Base-by-base conservation (phyloP, 1,140 invertebrate genomes). In the Lepidurus packardi region DNA sequence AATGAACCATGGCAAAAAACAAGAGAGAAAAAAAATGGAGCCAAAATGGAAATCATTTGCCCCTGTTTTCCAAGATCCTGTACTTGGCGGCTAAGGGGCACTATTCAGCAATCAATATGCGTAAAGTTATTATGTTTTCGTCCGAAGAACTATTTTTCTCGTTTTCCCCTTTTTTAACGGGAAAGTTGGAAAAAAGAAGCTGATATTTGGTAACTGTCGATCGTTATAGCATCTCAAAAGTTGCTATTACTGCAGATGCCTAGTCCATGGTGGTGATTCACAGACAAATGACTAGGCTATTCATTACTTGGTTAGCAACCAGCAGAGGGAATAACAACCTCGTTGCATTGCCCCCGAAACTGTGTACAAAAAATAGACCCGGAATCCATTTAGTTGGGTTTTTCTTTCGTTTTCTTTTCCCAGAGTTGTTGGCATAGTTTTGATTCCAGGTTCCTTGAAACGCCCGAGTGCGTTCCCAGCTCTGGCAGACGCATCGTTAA, bases 41-140 rank as follows among this genome's bases (percentile, higher is more conserved):
- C 53, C 16, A 65, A 65, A 65, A 65, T 65, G 53, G n/a, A n/a
- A 65, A 65, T 65, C 47, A 65, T 65, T 65, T 65, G 13, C 13
- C 47, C 47, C 21, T 65, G 6, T 65, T 65, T 65, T 65, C 53
- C 13, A 16, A 13, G 53, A n/a, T 21, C 16, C 13, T 16, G 9
- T 65, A 65, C 13, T 34, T 34, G 34, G 34, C 34, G 34, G 34
- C 34, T 34, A 34, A 34, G 34, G 2, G 34, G 34, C 34, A 34
- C 34, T 34, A 34, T 34, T 34, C 34, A 34, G 34, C 34, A 4
- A 34, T 4, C 34, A 34, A 34, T 34, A 34, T 34, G 34, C 34
- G 34, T 34, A 34, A 34, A 34, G 34, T 34, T 34, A 34, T 34
- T 34, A 34, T 34, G 34, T 34, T 34, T 34, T 34, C 34, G 34